phyloP scores from a whole-genome alignment of 2,113 vertebrate species.

The Emydura subglobosa region DNA sequence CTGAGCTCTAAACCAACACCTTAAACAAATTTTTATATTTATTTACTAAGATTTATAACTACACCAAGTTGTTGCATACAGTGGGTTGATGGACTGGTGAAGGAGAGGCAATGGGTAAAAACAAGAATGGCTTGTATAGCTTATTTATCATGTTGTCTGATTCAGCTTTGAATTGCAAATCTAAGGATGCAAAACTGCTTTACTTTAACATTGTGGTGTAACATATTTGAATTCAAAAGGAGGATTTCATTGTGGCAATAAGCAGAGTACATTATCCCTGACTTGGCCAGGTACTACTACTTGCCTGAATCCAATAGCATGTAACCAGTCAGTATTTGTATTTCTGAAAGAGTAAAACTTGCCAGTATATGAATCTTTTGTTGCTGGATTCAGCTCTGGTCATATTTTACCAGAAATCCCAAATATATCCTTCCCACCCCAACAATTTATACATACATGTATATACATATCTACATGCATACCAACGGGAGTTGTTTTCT shows the following conservation, averaged over 20 bases:
- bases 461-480: background rate
- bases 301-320: background rate
- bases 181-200: background rate
- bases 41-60: background rate
- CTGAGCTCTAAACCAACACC: background rate
- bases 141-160: conserved; percentile 8
- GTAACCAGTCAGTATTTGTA: background rate
- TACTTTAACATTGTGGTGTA: background rate
- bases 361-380: background rate
- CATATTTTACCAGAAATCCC: background rate
- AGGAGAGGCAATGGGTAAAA: background rate
- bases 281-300: background rate
- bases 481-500: conserved; percentile 2
- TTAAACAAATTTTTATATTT: too few relatives aligned
- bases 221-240: background rate
- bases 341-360: background rate
- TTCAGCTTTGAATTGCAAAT: conserved; percentile 45
- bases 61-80: background rate
- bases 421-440: background rate
- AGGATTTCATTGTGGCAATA: background rate
- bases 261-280: background rate
- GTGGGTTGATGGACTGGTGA: background rate
- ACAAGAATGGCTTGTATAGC: background rate
- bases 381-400: background rate
- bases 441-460: conserved; percentile 17